phyloP scores from a whole-genome alignment of 1,140 invertebrate genomes.

The Myzus persicae region DNA sequence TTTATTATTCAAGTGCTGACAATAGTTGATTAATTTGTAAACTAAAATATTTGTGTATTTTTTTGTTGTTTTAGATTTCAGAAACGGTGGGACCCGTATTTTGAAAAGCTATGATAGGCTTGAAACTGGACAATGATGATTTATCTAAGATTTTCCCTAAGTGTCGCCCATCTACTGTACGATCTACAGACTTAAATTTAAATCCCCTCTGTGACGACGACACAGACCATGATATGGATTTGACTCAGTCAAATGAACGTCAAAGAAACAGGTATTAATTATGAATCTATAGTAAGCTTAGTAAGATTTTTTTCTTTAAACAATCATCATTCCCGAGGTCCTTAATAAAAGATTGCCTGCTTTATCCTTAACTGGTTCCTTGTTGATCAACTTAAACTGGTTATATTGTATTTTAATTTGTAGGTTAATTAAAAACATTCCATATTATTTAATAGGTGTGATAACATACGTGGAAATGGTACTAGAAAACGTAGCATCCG shows the following conservation, averaged over 20 bases:
- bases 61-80: slow-evolving; percentile 54
- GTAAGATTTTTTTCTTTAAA: neutral
- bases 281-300: neutral
- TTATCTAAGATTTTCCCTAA: slow-evolving; percentile 84
- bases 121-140: slow-evolving; percentile 68
- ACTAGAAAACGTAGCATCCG: slow-evolving; percentile 48
- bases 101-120: slow-evolving; percentile 58
- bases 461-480: slow-evolving; percentile 47
- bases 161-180: slow-evolving; percentile 72
- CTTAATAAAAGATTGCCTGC: neutral
- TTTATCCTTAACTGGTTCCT: neutral
- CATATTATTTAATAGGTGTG: slow-evolving; percentile 4
- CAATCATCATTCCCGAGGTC: too few relatives aligned
- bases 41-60: neutral
- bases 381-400: neutral
- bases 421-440: neutral
- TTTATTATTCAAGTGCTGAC: neutral
- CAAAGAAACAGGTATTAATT: slow-evolving; percentile 47
- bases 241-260: slow-evolving; percentile 44
- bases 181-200: slow-evolving; percentile 67
- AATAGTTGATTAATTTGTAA: neutral
- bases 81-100: slow-evolving; percentile 50
- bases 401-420: neutral
- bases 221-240: slow-evolving; percentile 51
- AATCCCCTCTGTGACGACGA: slow-evolving; percentile 63